Evolutionary conservation across 1,140 invertebrate genomes (phyloP).

Genomic region (Aphis gossypii): DNA sequence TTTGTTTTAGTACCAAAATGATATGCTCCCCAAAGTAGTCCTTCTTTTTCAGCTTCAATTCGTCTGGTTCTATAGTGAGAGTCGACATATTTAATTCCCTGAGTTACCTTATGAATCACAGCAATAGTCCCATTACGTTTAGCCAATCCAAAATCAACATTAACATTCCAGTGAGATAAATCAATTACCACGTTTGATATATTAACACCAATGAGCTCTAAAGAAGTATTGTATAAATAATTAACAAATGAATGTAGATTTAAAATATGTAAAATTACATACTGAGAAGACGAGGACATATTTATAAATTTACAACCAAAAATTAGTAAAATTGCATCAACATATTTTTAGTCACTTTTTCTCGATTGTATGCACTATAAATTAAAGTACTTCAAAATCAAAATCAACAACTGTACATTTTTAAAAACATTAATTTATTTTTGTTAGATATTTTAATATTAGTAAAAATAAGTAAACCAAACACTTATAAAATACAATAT

Average conservation of each 20-base stretch:
- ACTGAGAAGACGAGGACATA: neutral
- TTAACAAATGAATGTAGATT: neutral
- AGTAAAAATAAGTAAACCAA: neutral
- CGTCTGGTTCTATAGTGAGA: neutral
- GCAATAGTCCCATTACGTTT: conserved; percentile 45
- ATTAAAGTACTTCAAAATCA: neutral
- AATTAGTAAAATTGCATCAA: neutral
- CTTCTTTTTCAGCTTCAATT: conserved; percentile 36
- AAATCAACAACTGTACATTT: neutral
- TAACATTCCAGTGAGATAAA: conserved; percentile 57
- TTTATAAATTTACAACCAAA: neutral
- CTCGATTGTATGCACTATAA: neutral
- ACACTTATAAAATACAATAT: neutral
- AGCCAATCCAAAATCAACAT: conserved; percentile 43
- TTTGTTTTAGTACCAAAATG: conserved; percentile 49
- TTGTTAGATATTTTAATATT: conserved; percentile 4
- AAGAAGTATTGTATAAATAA: conserved; percentile 47
- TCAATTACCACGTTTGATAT: conserved; percentile 39
- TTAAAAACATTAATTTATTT: neutral
- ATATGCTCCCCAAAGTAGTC: conserved; percentile 59
- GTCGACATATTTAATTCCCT: conserved; percentile 20
- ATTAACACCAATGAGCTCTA: conserved; percentile 17
- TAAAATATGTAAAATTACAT: neutral
- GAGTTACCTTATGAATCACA: conserved; percentile 57
- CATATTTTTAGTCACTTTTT: neutral